phyloP scores from a whole-genome alignment of 1,140 invertebrate species.

The Asbolus verrucosus region DNA sequence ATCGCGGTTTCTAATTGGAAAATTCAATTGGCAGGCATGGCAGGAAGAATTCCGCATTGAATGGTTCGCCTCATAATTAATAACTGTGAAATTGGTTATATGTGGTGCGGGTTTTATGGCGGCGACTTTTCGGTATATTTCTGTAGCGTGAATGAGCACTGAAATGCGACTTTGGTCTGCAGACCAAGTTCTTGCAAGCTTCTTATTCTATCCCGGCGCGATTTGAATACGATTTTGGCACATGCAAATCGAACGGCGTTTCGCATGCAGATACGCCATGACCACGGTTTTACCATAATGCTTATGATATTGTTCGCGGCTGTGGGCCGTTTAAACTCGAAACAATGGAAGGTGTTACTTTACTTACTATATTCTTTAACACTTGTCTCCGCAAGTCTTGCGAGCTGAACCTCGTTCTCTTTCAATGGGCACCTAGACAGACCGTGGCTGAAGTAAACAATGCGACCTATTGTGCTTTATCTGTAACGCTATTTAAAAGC shows the following conservation, averaged over 20 bases:
- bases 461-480: slow-evolving; percentile 32
- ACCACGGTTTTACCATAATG: slow-evolving; percentile 39
- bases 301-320: slow-evolving; percentile 44
- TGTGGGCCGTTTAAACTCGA: slow-evolving; percentile 35
- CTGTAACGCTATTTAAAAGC: slow-evolving; percentile 2
- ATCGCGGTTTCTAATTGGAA: slow-evolving; percentile 31
- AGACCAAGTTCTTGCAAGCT: too few species aligned
- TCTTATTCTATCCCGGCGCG: too few species aligned
- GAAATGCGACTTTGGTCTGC: slow-evolving; percentile 26
- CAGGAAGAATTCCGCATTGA: slow-evolving; percentile 25
- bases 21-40: slow-evolving; percentile 3
- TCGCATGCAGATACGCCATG: too few species aligned
- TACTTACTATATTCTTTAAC: slow-evolving; percentile 49
- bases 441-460: slow-evolving; percentile 39
- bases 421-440: slow-evolving; percentile 23
- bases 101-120: slow-evolving; percentile 33
- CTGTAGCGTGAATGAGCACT: slow-evolving; percentile 29
- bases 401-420: slow-evolving; percentile 5
- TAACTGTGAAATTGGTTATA: slow-evolving; percentile 43
- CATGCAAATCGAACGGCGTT: slow-evolving; percentile 46
- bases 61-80: slow-evolving; percentile 37
- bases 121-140: slow-evolving; percentile 5
- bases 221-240: slow-evolving; percentile 50
- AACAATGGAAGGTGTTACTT: slow-evolving; percentile 50
- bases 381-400: slow-evolving; percentile 42